These are phyloP conservation scores for Gila orcuttii DNA, from an alignment of 2,113 vertebrate genomes.

Conservation along the genomic window DNA sequence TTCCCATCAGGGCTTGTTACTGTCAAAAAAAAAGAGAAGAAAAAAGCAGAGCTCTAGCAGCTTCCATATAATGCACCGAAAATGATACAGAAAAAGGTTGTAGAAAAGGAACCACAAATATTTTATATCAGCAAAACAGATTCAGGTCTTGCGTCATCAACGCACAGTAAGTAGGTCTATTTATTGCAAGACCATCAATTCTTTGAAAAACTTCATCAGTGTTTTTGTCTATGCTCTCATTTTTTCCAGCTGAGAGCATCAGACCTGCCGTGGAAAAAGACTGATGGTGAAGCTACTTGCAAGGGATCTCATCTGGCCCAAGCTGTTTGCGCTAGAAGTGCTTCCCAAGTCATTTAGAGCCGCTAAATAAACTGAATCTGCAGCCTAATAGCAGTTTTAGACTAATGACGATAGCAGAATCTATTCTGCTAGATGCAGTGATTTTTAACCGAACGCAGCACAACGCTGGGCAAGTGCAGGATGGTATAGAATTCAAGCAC, in stretches of 20 bases:
- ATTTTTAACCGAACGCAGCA: constrained; percentile 59
- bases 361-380: constrained; percentile 25
- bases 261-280: constrained; percentile 35
- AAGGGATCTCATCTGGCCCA: constrained; percentile 35
- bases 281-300: constrained; percentile 35
- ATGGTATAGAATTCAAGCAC: constrained; percentile 53
- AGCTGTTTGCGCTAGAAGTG: constrained; percentile 15
- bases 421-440: constrained; percentile 38
- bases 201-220: neutral
- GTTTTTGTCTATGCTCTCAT: constrained; percentile 11
- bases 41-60: neutral
- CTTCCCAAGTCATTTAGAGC: constrained; percentile 38
- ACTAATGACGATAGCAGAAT: constrained; percentile 41
- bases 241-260: constrained; percentile 13
- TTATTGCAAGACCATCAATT: constrained; percentile 34
- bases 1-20: constrained; percentile 6
- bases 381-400: constrained; percentile 37
- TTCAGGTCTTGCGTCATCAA: neutral
- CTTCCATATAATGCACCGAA: neutral
- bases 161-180: neutral
- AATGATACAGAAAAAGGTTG: neutral
- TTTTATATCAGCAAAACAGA: neutral
- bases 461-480: constrained; percentile 50
- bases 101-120: neutral
- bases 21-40: neutral